Evolutionary conservation across 2,113 vertebrate species (phyloP).

Genomic region (Steatornis caripensis): DNA sequence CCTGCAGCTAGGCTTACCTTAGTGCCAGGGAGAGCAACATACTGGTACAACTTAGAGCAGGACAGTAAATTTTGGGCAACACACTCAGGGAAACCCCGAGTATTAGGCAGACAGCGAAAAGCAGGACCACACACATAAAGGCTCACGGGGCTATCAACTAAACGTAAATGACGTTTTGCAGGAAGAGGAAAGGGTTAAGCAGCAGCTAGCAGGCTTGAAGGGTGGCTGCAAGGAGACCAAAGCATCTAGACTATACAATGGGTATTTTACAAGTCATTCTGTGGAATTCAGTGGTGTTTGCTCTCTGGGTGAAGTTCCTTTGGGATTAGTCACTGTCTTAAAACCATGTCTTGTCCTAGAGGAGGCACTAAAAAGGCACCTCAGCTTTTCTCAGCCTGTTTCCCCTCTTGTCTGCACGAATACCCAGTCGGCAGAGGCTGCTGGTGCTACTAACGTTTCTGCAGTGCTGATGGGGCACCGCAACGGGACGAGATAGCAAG

Average conservation of each 20-base stretch:
- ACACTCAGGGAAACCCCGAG: not conserved
- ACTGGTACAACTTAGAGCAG: not conserved
- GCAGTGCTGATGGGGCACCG: not conserved
- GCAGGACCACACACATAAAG: not conserved
- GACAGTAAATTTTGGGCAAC: not conserved
- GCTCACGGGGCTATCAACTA: not conserved
- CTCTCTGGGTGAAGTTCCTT: not conserved
- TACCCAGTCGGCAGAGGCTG: not conserved
- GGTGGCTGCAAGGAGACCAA: not conserved
- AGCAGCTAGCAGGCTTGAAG: not conserved
- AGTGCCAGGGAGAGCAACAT: not conserved
- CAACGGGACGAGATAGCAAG: rapidly evolving
- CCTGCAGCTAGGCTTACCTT: not conserved
- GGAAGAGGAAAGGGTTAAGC: not conserved
- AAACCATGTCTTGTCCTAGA: not conserved
- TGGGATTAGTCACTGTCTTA: not conserved
- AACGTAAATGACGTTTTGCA: not conserved
- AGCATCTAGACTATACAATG: not conserved
- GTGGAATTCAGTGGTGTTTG: not conserved
- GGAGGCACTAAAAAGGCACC: not conserved
- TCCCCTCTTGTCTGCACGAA: rapidly evolving
- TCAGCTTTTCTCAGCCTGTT: rapidly evolving
- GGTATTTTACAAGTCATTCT: not conserved
- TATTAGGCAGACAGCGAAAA: not conserved
- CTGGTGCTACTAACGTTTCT: rapidly evolving